phyloP scores from a whole-genome alignment of 2,113 vertebrate genomes.

The Hippocampus zosterae region DNA sequence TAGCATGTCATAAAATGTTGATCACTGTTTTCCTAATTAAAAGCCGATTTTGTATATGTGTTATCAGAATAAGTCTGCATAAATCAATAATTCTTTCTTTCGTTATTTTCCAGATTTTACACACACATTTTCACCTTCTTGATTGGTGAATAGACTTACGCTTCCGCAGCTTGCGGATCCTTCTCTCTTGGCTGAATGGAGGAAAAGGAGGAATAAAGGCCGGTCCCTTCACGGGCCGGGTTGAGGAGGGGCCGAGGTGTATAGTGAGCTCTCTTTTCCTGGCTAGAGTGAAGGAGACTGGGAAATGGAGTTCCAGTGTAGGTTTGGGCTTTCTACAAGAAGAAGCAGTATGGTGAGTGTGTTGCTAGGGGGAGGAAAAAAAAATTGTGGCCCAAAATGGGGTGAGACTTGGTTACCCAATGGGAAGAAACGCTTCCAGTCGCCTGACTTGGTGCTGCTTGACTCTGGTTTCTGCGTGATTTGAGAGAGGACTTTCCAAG shows the following conservation, averaged over 20 bases:
- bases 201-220: constrained; percentile 63
- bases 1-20: too few relatives aligned
- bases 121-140: neutral
- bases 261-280: constrained; percentile 46
- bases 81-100: too few relatives aligned
- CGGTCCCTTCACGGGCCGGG: constrained; percentile 64
- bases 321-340: constrained; percentile 19
- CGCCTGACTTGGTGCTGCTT: neutral
- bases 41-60: too few relatives aligned
- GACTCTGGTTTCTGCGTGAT: neutral
- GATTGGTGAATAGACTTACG: constrained; percentile 35
- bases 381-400: neutral
- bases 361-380: neutral
- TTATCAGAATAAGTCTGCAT: too few relatives aligned
- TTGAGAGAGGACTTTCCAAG: neutral
- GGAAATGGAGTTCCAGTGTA: constrained; percentile 60
- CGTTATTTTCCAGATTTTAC: neutral
- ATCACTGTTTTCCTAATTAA: too few relatives aligned
- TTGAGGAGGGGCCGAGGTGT: constrained; percentile 73
- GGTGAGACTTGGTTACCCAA: neutral
- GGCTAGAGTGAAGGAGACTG: constrained; percentile 61
- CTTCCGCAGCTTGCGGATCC: constrained; percentile 12
- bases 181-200: constrained; percentile 17
- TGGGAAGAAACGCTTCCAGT: neutral
- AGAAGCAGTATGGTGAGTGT: neutral